phyloP scores from a whole-genome alignment of 2,888 invertebrate genomes.

The Merodon equestris region DNA sequence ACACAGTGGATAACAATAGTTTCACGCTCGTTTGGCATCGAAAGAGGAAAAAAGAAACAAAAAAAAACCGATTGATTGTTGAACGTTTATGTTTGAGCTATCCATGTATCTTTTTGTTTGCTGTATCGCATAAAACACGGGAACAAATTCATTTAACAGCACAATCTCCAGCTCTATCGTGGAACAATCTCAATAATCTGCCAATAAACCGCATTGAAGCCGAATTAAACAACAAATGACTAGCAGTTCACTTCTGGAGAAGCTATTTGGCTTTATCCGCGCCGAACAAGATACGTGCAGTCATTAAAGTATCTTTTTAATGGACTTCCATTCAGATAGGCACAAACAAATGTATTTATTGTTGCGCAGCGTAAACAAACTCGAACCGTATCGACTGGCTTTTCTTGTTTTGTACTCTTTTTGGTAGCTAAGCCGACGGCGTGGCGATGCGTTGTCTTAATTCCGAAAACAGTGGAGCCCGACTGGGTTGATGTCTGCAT shows the following conservation, averaged over 20 bases:
- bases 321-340: conserved; percentile 35
- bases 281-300: conserved; percentile 38
- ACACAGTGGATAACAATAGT: too few species aligned
- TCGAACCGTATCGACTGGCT: neutral
- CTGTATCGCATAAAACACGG: too few species aligned
- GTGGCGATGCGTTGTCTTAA: too few species aligned
- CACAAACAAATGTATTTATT: conserved; percentile 5
- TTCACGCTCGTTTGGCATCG: too few species aligned
- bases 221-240: neutral
- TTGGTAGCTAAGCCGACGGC: too few species aligned
- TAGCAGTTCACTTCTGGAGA: conserved; percentile 33
- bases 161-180: neutral
- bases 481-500: too few species aligned
- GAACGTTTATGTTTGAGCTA: too few species aligned
- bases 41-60: too few species aligned
- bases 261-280: conserved; percentile 8
- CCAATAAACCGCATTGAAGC: conserved; percentile 23
- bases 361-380: conserved; percentile 29
- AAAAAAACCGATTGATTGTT: neutral
- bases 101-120: too few species aligned
- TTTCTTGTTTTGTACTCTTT: too few species aligned
- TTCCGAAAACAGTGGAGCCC: too few species aligned
- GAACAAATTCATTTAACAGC: too few species aligned
- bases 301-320: conserved; percentile 45
- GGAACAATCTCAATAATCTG: conserved; percentile 12